These are phyloP conservation scores for Aplysina aerophoba DNA, from an alignment of 37 sponge, comb jelly and placozoan genomes.

Conservation along the genomic window DNA sequence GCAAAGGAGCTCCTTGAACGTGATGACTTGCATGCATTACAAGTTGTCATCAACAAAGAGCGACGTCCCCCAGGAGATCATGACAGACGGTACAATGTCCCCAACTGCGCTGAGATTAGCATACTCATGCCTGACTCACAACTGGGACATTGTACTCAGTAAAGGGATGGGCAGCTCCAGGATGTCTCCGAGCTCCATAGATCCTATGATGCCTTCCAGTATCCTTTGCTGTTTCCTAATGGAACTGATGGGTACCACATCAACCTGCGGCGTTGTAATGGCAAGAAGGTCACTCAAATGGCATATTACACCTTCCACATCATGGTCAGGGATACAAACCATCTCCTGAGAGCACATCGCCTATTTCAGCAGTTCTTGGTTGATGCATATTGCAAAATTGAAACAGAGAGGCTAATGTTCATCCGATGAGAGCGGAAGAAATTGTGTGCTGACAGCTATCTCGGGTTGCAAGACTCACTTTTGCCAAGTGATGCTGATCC, in stretches of 20 bases:
- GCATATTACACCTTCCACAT: slow-evolving; percentile 43
- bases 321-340: slow-evolving; percentile 38
- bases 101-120: slow-evolving; percentile 27
- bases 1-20: not conserved
- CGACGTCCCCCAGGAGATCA: slow-evolving; percentile 28
- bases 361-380: slow-evolving; percentile 69
- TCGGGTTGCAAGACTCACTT: slow-evolving; percentile 24
- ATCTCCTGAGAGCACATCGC: not conserved
- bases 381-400: slow-evolving; percentile 62
- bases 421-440: slow-evolving; percentile 31
- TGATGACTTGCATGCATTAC: not conserved
- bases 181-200: slow-evolving; percentile 6
- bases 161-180: not conserved
- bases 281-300: slow-evolving; percentile 46
- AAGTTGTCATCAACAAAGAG: slow-evolving; percentile 30
- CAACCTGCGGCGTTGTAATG: not conserved
- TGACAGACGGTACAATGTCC: not conserved
- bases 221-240: slow-evolving; percentile 43
- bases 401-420: slow-evolving; percentile 52
- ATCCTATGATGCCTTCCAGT: slow-evolving; percentile 34
- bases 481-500: slow-evolving; percentile 41
- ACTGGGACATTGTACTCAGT: slow-evolving; percentile 1
- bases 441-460: slow-evolving; percentile 42
- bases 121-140: not conserved
- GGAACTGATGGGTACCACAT: slow-evolving; percentile 40